A percentile compares a stretch with the other conserved stretches of the same genome.
Evolutionary conservation across 1,140 invertebrate species (phyloP).

Genomic region (Zaprionus camerounensis): DNA sequence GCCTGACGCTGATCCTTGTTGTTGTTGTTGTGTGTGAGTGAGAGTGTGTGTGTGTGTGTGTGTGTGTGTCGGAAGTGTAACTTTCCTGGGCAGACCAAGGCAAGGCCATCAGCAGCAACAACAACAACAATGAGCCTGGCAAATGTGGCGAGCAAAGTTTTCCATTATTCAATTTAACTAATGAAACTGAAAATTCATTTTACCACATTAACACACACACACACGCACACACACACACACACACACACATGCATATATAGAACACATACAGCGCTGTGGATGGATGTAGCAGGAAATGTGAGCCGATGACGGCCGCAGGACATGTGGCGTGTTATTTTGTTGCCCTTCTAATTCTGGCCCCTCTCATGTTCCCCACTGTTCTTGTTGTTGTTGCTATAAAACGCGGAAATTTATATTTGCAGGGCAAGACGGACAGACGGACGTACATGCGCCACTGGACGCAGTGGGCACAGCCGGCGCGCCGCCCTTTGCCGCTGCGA

Average conservation of each 20-base stretch:
- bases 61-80: slow-evolving; percentile 68
- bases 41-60: slow-evolving; percentile 39
- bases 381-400: slow-evolving; percentile 54
- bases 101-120: slow-evolving; percentile 52
- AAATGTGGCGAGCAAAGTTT: slow-evolving; percentile 79
- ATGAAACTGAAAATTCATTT: slow-evolving; percentile 84
- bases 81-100: slow-evolving; percentile 67
- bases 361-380: slow-evolving; percentile 13
- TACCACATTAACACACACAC: slow-evolving; percentile 81
- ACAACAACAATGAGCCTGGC: slow-evolving; percentile 41
- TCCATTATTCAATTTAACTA: slow-evolving; percentile 84
- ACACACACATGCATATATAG: slow-evolving; percentile 17
- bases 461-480: slow-evolving; percentile 9
- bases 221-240: slow-evolving; percentile 36
- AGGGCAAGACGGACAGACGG: slow-evolving; percentile 20
- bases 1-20: slow-evolving; percentile 52
- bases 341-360: slow-evolving; percentile 36
- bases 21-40: slow-evolving; percentile 23
- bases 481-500: too few relatives aligned
- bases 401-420: slow-evolving; percentile 75
- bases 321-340: slow-evolving; percentile 67
- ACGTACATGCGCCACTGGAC: slow-evolving; percentile 11
- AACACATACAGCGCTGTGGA: neutral
- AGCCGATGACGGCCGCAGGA: slow-evolving; percentile 56
- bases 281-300: slow-evolving; percentile 62